Percentiles rank a stretch among this genome's conserved stretches.
These are phyloP conservation scores for Thecocarcelia acutangulata DNA, from an alignment of 2,888 invertebrate genomes.

Conservation along the genomic window DNA sequence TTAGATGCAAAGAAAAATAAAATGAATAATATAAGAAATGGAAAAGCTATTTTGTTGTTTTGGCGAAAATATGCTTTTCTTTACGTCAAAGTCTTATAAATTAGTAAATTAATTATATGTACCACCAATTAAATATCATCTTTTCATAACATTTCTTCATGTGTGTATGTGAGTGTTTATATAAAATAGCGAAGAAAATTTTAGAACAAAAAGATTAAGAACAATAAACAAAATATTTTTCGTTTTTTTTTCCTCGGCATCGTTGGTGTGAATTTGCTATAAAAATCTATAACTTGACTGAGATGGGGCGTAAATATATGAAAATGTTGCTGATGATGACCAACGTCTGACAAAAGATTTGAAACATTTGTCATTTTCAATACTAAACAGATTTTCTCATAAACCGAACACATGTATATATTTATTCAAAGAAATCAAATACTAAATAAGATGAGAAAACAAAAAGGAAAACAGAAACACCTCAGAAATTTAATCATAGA, in stretches of 20 bases:
- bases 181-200: slow-evolving; percentile 20
- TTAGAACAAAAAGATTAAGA: slow-evolving; percentile 49
- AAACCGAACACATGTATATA: not conserved
- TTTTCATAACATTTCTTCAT: slow-evolving; percentile 33
- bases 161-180: slow-evolving; percentile 13
- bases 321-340: slow-evolving; percentile 12
- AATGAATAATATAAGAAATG: slow-evolving; percentile 49
- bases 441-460: slow-evolving; percentile 1
- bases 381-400: slow-evolving; percentile 11
- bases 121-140: slow-evolving; percentile 51
- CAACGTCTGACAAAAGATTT: slow-evolving; percentile 52
- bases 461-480: slow-evolving; percentile 14
- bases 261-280: slow-evolving; percentile 26
- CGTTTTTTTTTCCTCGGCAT: no score
- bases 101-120: slow-evolving; percentile 60
- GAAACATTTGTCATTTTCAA: slow-evolving; percentile 56
- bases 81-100: slow-evolving; percentile 48
- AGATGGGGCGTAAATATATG: not conserved
- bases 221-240: slow-evolving; percentile 55
- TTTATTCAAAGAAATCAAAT: slow-evolving; percentile 17
- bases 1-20: slow-evolving; percentile 54
- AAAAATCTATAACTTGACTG: slow-evolving; percentile 17
- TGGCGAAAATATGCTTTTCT: slow-evolving; percentile 48
- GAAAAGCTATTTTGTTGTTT: slow-evolving; percentile 51
- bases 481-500: slow-evolving; percentile 31